These are phyloP conservation scores for Auanema freiburgensis DNA, from an alignment of 2,888 invertebrate species.

Conservation along the genomic window DNA sequence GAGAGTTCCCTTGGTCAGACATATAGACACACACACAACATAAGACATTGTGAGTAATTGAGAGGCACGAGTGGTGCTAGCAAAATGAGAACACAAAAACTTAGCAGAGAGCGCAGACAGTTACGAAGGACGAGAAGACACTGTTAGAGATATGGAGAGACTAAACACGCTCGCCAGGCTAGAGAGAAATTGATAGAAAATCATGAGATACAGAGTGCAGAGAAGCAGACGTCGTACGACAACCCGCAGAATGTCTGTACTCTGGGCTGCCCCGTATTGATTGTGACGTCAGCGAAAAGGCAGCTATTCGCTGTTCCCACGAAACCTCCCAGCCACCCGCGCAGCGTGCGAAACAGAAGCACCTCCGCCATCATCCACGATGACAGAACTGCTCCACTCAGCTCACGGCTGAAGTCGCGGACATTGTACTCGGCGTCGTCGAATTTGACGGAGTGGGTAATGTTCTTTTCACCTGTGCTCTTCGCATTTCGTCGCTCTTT, in stretches of 20 bases:
- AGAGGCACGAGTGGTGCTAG: conserved; percentile 12
- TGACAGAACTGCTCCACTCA: background rate
- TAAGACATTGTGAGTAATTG: background rate
- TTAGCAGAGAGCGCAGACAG: conserved; percentile 4
- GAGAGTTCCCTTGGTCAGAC: too few species aligned
- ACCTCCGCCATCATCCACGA: background rate
- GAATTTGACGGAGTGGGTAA: background rate
- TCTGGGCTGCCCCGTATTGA: conserved; percentile 14
- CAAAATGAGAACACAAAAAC: background rate
- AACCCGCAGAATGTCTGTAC: conserved; percentile 3
- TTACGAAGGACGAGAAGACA: conserved; percentile 3
- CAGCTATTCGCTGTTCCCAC: background rate
- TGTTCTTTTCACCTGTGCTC: conserved; percentile 4
- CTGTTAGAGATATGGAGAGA: conserved; percentile 8
- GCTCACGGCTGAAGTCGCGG: background rate
- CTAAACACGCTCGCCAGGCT: conserved; percentile 24
- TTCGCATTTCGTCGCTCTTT: background rate
- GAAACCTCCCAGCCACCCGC: background rate
- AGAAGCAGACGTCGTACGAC: conserved; percentile 11
- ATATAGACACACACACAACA: background rate
- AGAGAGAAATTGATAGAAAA: conserved; percentile 27
- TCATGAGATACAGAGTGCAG: conserved; percentile 21
- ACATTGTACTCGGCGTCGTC: conserved; percentile 1
- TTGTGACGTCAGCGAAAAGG: conserved; percentile 19
- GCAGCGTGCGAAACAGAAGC: conserved; percentile 6